A percentile compares a stretch with the other conserved stretches of the same genome.
Conservation (phyloP, 2,113 vertebrate genomes). For the Eleginops maclovinus region DNA sequence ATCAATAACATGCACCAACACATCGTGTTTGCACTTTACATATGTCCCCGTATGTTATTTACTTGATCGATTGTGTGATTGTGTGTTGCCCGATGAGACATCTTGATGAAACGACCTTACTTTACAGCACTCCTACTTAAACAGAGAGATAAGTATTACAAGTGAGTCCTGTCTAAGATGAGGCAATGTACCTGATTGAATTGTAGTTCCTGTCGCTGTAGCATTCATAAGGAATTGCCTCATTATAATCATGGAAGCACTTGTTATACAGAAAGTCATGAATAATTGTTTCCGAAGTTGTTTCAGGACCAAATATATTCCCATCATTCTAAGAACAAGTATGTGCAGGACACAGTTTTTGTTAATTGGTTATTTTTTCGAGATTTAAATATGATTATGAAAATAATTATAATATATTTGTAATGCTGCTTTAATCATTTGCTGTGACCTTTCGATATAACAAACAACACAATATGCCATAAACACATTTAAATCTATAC, state of each 20-base stretch:
- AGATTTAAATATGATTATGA: not conserved
- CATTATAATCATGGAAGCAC: constrained; percentile 21
- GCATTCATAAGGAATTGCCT: constrained; percentile 22
- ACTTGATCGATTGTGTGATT: no score
- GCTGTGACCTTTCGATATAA: not conserved
- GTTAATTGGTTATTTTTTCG: not conserved
- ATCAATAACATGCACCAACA: not conserved
- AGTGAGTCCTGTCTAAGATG: not conserved
- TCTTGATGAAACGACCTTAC: not conserved
- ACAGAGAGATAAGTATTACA: not conserved
- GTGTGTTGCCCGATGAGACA: no score
- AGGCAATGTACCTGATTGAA: constrained; percentile 5
- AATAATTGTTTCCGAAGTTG: not conserved
- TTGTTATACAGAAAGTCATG: not conserved
- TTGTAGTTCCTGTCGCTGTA: constrained; percentile 2
- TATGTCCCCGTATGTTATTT: not conserved
- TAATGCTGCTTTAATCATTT: not conserved
- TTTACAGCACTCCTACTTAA: constrained; percentile 9
- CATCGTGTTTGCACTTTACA: not conserved
- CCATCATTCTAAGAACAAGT: not conserved
- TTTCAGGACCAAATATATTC: not conserved
- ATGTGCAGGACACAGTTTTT: not conserved
- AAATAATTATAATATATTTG: not conserved
- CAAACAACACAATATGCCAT: not conserved
- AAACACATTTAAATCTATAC: no score